Conservation (phyloP, 2,888 invertebrate species). For the Meteorus colon region DNA sequence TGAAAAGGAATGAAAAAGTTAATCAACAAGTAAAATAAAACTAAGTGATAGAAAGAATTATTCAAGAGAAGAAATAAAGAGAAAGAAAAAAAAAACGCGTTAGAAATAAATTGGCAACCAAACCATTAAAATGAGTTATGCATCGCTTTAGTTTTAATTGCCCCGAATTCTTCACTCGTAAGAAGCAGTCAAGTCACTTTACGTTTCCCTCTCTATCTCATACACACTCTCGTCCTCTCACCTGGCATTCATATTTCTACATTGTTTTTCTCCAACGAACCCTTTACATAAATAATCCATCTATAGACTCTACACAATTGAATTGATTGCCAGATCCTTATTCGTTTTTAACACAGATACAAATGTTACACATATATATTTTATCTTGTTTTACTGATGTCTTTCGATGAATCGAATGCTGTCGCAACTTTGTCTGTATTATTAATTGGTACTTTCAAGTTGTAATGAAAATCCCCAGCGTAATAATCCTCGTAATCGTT, state of each 20-base stretch:
- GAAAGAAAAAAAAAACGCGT: slow-evolving; percentile 18
- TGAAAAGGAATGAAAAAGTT: background rate
- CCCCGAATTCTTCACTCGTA: slow-evolving; percentile 46
- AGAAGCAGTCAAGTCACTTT: slow-evolving; percentile 1
- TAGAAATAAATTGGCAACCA: slow-evolving; percentile 34
- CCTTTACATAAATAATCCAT: slow-evolving; percentile 2
- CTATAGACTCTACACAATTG: background rate
- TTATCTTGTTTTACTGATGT: background rate
- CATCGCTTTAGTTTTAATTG: slow-evolving; percentile 42
- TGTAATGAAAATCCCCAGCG: slow-evolving; percentile 6
- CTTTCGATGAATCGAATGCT: background rate
- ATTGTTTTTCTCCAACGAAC: background rate
- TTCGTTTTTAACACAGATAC: background rate
- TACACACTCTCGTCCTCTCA: background rate
- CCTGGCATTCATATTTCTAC: slow-evolving; percentile 13
- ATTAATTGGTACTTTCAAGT: slow-evolving; percentile 4
- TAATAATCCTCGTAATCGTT: slow-evolving; percentile 1
- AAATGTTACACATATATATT: background rate
- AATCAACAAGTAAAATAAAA: background rate
- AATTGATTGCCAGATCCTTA: background rate
- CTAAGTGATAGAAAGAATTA: background rate
- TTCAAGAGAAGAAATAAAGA: background rate
- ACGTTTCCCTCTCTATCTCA: background rate
- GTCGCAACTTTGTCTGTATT: background rate
- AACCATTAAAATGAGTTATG: slow-evolving; percentile 19